These are phyloP conservation scores for Alces alces DNA, from an alignment of 2,113 vertebrate species.

Conservation along the genomic window DNA sequence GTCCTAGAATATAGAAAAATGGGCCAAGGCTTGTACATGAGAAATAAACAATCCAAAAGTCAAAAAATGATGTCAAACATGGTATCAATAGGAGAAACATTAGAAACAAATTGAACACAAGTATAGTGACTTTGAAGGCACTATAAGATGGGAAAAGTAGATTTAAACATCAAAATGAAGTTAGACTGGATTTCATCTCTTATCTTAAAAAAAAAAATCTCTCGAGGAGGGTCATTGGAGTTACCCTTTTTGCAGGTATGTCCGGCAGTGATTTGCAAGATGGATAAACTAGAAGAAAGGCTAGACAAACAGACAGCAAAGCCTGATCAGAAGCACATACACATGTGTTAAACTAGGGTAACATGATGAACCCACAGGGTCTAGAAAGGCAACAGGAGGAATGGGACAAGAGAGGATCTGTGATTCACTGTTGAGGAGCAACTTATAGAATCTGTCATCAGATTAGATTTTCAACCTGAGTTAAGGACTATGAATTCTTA, in stretches of 20 bases:
- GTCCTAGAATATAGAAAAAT: background rate
- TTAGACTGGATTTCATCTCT: background rate
- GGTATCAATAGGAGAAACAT: background rate
- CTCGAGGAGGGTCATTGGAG: background rate
- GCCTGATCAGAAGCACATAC: no score
- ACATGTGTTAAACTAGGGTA: background rate
- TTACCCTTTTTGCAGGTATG: background rate
- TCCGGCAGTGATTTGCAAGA: background rate
- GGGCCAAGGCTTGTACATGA: background rate
- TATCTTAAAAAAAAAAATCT: background rate
- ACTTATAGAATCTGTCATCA: background rate
- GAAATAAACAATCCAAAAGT: background rate
- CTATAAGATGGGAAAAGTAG: background rate
- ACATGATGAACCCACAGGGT: background rate
- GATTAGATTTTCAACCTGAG: background rate
- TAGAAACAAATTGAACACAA: background rate
- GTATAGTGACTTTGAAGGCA: background rate
- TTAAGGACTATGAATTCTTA: background rate
- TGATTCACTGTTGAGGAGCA: background rate
- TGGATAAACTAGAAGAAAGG: background rate
- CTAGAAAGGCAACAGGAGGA: background rate
- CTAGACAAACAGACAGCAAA: background rate
- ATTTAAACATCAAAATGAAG: background rate
- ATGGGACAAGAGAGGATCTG: background rate
- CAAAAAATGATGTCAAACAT: background rate